Evolutionary conservation across 2,113 vertebrate genomes (phyloP).

Genomic region (Callionymus lyra): DNA sequence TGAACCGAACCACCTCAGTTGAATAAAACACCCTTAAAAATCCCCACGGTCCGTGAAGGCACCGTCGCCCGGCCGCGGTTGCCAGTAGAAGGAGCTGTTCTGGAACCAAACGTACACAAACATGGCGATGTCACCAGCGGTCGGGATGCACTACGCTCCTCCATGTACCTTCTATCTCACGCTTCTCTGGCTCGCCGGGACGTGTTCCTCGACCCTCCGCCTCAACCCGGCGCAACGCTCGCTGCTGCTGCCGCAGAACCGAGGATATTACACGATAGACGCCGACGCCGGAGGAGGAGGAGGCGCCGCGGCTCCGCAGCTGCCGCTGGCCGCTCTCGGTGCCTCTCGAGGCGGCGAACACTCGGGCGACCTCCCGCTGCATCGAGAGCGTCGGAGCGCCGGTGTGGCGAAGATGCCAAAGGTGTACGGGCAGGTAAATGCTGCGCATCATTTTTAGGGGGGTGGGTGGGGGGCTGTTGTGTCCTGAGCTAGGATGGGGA

Average conservation of each 20-base stretch:
- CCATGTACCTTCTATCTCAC: slow-evolving; percentile 37
- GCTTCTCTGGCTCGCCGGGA: slow-evolving; percentile 28
- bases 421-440: slow-evolving; percentile 71
- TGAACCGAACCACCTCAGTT: too few relatives aligned
- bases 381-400: slow-evolving; percentile 54
- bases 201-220: slow-evolving; percentile 45
- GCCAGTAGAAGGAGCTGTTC: slow-evolving; percentile 63
- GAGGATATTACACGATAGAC: slow-evolving; percentile 52
- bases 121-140: slow-evolving; percentile 65
- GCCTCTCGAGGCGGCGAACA: slow-evolving; percentile 34
- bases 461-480: too few relatives aligned
- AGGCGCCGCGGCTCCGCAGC: slow-evolving; percentile 38
- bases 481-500: slow-evolving; percentile 15
- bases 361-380: slow-evolving; percentile 29
- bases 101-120: slow-evolving; percentile 62
- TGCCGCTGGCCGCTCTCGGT: slow-evolving; percentile 34
- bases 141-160: slow-evolving; percentile 53
- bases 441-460: not conserved
- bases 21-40: not conserved
- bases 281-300: slow-evolving; percentile 40
- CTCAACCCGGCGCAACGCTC: slow-evolving; percentile 44
- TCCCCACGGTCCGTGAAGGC: slow-evolving; percentile 25
- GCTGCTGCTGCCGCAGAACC: slow-evolving; percentile 48
- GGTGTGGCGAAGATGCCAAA: slow-evolving; percentile 53
- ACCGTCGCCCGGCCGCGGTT: slow-evolving; percentile 6